These are phyloP conservation scores for Neodiprion fabricii DNA, from an alignment of 1,140 invertebrate species.

Conservation along the genomic window DNA sequence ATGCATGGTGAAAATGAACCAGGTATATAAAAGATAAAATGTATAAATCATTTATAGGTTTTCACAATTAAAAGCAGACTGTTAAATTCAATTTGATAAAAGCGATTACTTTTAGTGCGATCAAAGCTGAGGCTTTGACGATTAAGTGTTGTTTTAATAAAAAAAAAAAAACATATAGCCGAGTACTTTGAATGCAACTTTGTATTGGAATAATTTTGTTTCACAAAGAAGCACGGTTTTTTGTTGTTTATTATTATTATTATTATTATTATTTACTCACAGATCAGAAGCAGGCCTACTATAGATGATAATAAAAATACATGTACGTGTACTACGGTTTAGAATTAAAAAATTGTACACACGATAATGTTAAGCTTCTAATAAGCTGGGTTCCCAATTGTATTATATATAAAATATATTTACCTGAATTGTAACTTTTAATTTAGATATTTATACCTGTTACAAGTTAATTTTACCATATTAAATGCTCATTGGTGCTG, in stretches of 20 bases:
- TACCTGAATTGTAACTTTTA: constrained; percentile 43
- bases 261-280: background rate
- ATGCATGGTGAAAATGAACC: too few species aligned
- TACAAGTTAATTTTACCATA: constrained; percentile 46
- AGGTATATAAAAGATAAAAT: too few species aligned
- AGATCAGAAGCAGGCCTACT: background rate
- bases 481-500: constrained; percentile 59
- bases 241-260: background rate
- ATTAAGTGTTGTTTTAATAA: too few species aligned
- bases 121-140: too few species aligned
- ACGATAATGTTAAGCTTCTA: background rate
- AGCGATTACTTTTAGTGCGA: too few species aligned
- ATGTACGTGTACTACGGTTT: background rate
- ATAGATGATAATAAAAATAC: background rate
- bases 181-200: too few species aligned
- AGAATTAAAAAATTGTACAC: background rate
- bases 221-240: background rate
- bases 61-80: too few species aligned
- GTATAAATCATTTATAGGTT: too few species aligned
- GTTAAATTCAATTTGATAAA: too few species aligned
- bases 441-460: constrained; percentile 48
- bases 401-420: constrained; percentile 30
- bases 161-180: too few species aligned
- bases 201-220: too few species aligned
- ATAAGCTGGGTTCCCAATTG: background rate